Evolutionary conservation across 2,888 invertebrate genomes (phyloP).

Genomic region (Anticlea derivata): DNA sequence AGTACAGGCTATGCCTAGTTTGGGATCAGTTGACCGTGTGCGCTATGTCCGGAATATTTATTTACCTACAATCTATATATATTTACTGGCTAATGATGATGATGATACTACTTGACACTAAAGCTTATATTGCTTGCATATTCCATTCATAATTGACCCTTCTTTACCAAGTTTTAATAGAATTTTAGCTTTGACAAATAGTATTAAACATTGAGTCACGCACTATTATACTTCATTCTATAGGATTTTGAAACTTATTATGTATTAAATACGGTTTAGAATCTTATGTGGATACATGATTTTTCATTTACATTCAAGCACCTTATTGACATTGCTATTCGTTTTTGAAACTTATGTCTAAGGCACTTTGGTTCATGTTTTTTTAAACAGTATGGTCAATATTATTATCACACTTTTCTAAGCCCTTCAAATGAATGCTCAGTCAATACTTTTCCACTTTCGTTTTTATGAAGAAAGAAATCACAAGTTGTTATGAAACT

Average conservation of each 20-base stretch:
- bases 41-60: no score
- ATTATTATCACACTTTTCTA: slow-evolving; percentile 26
- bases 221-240: not conserved
- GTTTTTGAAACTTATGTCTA: slow-evolving; percentile 7
- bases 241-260: slow-evolving; percentile 3
- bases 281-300: not conserved
- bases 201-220: slow-evolving; percentile 32
- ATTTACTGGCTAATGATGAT: no score
- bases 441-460: slow-evolving; percentile 33
- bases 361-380: not conserved
- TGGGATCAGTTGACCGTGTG: no score
- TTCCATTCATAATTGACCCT: slow-evolving; percentile 27
- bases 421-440: slow-evolving; percentile 25
- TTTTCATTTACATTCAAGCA: not conserved
- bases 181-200: slow-evolving; percentile 22
- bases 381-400: slow-evolving; percentile 2
- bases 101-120: not conserved
- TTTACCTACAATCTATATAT: no score
- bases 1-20: no score
- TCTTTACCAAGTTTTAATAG: slow-evolving; percentile 22
- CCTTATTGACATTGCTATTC: not conserved
- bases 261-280: not conserved
- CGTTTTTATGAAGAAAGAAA: slow-evolving; percentile 30
- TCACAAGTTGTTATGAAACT: slow-evolving; percentile 29
- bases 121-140: slow-evolving; percentile 24